These are phyloP conservation scores for Drosophila acutilabella DNA, from an alignment of 2,888 invertebrate species.

Conservation along the genomic window DNA sequence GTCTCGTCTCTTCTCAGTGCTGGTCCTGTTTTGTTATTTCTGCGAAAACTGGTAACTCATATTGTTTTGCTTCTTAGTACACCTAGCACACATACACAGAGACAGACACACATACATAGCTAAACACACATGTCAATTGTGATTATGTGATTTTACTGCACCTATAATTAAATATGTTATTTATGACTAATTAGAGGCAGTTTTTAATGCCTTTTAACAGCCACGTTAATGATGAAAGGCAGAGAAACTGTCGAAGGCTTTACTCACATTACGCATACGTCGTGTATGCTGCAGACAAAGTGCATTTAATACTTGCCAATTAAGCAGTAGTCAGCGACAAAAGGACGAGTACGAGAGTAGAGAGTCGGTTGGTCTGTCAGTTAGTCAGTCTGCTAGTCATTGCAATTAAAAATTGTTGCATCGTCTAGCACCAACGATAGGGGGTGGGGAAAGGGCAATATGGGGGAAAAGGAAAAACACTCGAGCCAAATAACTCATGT, in stretches of 20 bases:
- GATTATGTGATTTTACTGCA: constrained; percentile 22
- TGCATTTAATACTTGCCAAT: constrained; percentile 57
- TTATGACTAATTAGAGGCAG: constrained; percentile 52
- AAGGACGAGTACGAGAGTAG: constrained; percentile 40
- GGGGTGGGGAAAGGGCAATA: constrained; percentile 18
- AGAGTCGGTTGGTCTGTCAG: constrained; percentile 23
- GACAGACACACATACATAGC: neutral
- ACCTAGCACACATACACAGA: constrained; percentile 8
- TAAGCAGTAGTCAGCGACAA: constrained; percentile 35
- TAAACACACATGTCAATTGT: constrained; percentile 15
- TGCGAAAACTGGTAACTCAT: constrained; percentile 40
- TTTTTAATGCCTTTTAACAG: constrained; percentile 25
- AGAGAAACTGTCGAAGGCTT: neutral
- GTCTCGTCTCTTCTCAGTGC: constrained; percentile 22
- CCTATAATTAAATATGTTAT: constrained; percentile 50
- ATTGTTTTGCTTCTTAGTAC: constrained; percentile 13
- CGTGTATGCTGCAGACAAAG: constrained; percentile 27
- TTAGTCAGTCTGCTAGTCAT: constrained; percentile 17
- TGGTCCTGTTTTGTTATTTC: constrained; percentile 59
- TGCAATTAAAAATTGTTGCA: constrained; percentile 52
- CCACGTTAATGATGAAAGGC: constrained; percentile 8
- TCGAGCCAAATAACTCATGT: constrained; percentile 75
- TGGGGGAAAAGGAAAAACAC: constrained; percentile 36
- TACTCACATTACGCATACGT: constrained; percentile 35
- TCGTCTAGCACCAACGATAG: neutral